Base-by-base conservation (phyloP, 1,140 invertebrate genomes). In the Schmidtea mediterranea region DNA sequence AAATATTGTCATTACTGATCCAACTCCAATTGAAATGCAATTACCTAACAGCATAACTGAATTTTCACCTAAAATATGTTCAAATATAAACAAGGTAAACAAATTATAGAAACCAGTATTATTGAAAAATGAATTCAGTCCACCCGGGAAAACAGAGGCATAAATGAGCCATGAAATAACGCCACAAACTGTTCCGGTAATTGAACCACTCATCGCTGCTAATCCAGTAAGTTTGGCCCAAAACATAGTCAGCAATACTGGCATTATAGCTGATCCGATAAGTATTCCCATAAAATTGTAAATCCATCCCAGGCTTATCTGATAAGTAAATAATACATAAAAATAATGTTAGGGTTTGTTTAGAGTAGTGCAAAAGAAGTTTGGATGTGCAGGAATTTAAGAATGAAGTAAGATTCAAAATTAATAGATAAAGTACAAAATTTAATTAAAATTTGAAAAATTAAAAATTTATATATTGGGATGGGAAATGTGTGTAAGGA, bases 271-370 rank as follows among this genome's bases (percentile, higher is more conserved):
- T 12, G 65, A 63, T 10, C 66, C 62, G 24, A 69, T 60, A 23
- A 66, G 51, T 37, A 69, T 55, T 2, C 67, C 67, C 60, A 65
- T 69, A 47, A 68, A 63, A 15, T 58, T 52, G 49, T 69, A 67
- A 1, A 66, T 52, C 61, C 65, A 66, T 13, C 55, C 55, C 8
- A 69, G 51, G 36, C 58, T 63, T 1, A 66, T 48, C 57, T 65
- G 52, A 9, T 55, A 54, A 19, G 37, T 15, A 38, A 49, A 37
- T 5, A 32, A 3, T 3, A 10, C 26, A 10, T 32, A 32, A 32
- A 32, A 32, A 6, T 32, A 32, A n/a, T n/a, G n/a, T n/a, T n/a
- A n/a, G n/a, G n/a, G n/a, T n/a, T n/a, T n/a, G n/a, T n/a, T n/a
- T n/a, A n/a, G n/a, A n/a, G n/a, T n/a, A n/a, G n/a, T n/a, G n/a